Evolutionary conservation across 2,888 invertebrate species (phyloP).

Genomic region (Hipparchia semele): DNA sequence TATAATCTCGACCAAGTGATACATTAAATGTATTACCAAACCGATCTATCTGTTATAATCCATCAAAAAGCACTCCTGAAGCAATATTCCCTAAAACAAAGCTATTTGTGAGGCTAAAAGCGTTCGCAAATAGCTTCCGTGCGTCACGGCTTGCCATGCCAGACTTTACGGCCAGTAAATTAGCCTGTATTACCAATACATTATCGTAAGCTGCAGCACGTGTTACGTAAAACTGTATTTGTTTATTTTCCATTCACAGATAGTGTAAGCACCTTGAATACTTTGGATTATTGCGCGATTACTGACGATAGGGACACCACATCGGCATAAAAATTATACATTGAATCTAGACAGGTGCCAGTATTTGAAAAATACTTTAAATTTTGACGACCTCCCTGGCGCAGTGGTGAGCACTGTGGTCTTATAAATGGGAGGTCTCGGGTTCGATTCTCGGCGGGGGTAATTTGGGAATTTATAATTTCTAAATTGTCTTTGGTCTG

Average conservation of each 20-base stretch:
- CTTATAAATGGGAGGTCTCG: too few relatives aligned
- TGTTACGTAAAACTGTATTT: not conserved
- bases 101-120: conserved; percentile 23
- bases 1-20: not conserved
- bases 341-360: too few relatives aligned
- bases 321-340: too few relatives aligned
- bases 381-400: too few relatives aligned
- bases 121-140: conserved; percentile 21
- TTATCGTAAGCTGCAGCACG: conserved; percentile 3
- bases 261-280: conserved; percentile 7
- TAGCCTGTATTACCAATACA: conserved; percentile 5
- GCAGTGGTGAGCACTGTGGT: too few relatives aligned
- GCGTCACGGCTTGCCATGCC: conserved; percentile 22
- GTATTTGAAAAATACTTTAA: too few relatives aligned
- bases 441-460: too few relatives aligned
- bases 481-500: too few relatives aligned
- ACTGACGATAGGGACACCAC: too few relatives aligned
- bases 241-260: conserved; percentile 14
- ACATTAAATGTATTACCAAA: not conserved
- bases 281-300: not conserved
- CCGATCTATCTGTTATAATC: not conserved
- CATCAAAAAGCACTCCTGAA: conserved; percentile 5
- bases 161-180: conserved; percentile 4
- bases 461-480: too few relatives aligned
- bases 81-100: conserved; percentile 22